These are phyloP conservation scores for Allobates femoralis DNA, from an alignment of 2,797 vertebrate species.

Conservation along the genomic window DNA sequence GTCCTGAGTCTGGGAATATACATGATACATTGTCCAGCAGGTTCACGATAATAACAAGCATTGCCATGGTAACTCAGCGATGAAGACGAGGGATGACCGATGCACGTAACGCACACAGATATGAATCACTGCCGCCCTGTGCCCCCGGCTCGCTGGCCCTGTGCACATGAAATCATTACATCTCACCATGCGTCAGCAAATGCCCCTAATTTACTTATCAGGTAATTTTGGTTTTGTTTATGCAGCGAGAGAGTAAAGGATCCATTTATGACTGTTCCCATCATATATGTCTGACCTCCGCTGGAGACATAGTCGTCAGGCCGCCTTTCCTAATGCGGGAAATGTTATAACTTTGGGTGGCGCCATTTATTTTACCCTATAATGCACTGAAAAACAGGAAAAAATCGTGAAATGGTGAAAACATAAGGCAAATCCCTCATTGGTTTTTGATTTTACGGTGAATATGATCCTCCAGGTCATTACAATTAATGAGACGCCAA, in stretches of 20 bases:
- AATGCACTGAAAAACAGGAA: too few relatives aligned
- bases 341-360: too few relatives aligned
- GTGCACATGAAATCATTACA: neutral
- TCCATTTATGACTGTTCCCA: too few relatives aligned
- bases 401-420: too few relatives aligned
- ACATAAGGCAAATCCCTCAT: too few relatives aligned
- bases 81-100: neutral
- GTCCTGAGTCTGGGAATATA: neutral
- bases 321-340: too few relatives aligned
- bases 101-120: neutral
- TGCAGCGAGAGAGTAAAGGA: neutral
- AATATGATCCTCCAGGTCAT: too few relatives aligned
- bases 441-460: too few relatives aligned
- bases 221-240: neutral
- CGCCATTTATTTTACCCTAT: too few relatives aligned
- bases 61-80: neutral
- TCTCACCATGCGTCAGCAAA: neutral
- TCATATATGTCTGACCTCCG: too few relatives aligned
- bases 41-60: neutral
- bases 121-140: neutral
- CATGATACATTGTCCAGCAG: neutral
- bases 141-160: neutral
- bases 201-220: conserved; percentile 11
- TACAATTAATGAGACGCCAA: too few relatives aligned
- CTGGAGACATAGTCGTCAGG: too few relatives aligned